These are phyloP conservation scores for Pteronotus mesoamericanus DNA, from an alignment of 2,797 vertebrate species.

Conservation along the genomic window DNA sequence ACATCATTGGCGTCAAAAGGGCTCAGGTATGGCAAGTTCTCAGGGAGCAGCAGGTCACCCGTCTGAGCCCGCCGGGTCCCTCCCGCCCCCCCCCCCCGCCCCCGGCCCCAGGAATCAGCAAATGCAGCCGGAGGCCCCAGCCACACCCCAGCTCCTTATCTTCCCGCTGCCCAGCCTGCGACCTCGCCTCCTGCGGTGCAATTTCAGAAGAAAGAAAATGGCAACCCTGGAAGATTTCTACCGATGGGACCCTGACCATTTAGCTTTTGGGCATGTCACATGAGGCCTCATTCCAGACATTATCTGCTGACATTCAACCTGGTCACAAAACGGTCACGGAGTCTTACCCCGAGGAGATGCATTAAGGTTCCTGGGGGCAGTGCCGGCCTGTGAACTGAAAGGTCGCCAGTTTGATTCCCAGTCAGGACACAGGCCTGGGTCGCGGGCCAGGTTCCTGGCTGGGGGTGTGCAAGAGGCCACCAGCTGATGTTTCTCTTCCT, in stretches of 20 bases:
- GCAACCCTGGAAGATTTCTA: neutral
- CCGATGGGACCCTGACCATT: neutral
- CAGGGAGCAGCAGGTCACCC: neutral
- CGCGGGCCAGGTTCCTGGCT: too few relatives aligned
- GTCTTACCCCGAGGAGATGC: neutral
- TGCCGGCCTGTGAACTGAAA: too few relatives aligned
- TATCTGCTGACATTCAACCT: neutral
- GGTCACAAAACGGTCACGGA: neutral
- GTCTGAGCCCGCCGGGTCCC: neutral
- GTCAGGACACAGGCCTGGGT: too few relatives aligned
- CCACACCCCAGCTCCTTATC: too few relatives aligned
- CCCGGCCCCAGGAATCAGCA: too few relatives aligned
- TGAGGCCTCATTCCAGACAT: neutral
- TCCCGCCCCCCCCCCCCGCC: too few relatives aligned
- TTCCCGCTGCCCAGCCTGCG: neutral
- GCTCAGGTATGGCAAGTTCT: neutral
- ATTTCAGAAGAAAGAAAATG: neutral
- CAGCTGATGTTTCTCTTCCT: too few relatives aligned
- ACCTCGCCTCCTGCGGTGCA: neutral
- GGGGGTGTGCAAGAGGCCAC: too few relatives aligned
- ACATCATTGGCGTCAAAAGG: neutral
- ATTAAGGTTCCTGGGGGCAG: neutral
- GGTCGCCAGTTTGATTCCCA: too few relatives aligned
- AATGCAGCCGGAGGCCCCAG: too few relatives aligned
- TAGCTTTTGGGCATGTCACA: neutral